A percentile compares a stretch with the other conserved stretches of the same genome.
Evolutionary conservation across 2,888 invertebrate genomes (phyloP).

Genomic region (Galerucella calmariensis): DNA sequence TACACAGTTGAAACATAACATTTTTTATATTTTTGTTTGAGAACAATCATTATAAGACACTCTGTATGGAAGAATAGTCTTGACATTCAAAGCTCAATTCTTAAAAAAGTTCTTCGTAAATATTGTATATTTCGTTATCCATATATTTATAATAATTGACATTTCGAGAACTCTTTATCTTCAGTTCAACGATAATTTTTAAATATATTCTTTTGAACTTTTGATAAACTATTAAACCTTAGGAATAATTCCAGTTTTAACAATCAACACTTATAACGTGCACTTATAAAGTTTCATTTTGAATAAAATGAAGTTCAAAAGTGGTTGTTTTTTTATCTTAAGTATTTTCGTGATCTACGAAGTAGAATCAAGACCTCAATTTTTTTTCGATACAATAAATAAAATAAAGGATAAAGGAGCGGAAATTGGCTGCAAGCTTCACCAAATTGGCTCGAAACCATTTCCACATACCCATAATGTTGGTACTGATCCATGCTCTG

Average conservation of each 20-base stretch:
- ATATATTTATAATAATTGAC: neutral
- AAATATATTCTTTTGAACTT: neutral
- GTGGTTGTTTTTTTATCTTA: neutral
- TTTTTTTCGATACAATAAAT: neutral
- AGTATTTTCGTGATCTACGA: neutral
- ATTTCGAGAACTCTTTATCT: slow-evolving; percentile 19
- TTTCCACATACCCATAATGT: neutral
- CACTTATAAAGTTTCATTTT: neutral
- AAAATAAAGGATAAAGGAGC: neutral
- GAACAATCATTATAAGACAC: no score
- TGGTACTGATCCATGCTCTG: neutral
- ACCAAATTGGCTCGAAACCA: neutral
- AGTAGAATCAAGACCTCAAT: neutral
- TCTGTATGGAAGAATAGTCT: neutral
- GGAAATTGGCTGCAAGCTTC: neutral
- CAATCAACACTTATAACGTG: neutral
- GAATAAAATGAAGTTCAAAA: neutral
- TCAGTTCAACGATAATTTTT: neutral
- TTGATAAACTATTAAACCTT: neutral
- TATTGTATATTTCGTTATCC: neutral
- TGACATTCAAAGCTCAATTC: neutral
- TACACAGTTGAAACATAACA: no score
- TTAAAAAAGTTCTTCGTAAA: neutral
- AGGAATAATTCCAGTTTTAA: neutral
- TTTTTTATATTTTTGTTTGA: no score